Base-by-base conservation (phyloP, 2,797 vertebrate species). In the Calcarius lapponicus region DNA sequence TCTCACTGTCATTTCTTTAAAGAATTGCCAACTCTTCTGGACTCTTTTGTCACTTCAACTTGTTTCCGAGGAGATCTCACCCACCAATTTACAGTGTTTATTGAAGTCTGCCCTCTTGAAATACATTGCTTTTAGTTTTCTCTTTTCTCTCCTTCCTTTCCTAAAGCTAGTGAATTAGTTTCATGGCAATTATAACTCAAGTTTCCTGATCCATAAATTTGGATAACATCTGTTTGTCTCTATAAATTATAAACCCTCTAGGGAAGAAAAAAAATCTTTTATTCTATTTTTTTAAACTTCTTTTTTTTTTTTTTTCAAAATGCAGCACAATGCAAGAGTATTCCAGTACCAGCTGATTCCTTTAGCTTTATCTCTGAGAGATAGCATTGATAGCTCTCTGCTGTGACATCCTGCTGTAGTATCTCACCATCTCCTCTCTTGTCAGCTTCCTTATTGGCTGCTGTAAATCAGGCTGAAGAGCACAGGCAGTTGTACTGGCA, bases 1-100 rank as follows among this genome's bases (percentile, higher is more conserved):
- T 70, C 95, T 96, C 86, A 95, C 96, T 97, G 95, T 96, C 96
- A 97, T 95, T 96, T 97, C 96, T 97, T 97, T 97, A 96, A 97
- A 96, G 95, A 97, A 96, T 96, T 96, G 96, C 96, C 96, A 97
- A 86, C 93, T 97, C 83, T 90, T 94, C 78, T 95, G 70, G 31
- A 92, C 93, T 96, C 90, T 40, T 97, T 97, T 97, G 96, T 96
- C 86, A 81, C 90, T 95, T 95, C 88, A 86, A 73, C 95, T 96
- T 95, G 96, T 97, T 96, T 97, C 95, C 94, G 96, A 95, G 95
- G 96, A 96, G 96, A 96, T 96, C 78, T 96, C 78, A 36, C 71
- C 66, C 95, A 90, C 92, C n/a, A 95, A 82, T 94, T 95, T 93
- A 90, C 90, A 95, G 88, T 84, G 88, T 92, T 95, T 94, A 92